Base-by-base conservation (phyloP, 1,140 invertebrate species). In the Brachystomella parvula region DNA sequence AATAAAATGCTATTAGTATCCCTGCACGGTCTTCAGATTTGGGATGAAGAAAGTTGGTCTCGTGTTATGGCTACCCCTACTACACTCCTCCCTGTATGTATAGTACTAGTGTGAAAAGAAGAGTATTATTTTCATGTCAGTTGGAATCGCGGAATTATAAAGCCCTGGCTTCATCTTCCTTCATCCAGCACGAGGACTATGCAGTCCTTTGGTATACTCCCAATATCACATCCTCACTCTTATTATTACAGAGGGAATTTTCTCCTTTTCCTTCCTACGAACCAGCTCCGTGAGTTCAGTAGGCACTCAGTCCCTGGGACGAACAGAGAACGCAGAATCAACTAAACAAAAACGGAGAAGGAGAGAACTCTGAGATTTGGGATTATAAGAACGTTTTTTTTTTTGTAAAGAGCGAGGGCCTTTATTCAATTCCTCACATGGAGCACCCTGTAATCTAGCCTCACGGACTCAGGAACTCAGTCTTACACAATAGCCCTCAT, bases 351-450 rank as follows among this genome's bases (percentile, higher is more conserved):
- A n/a, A 12, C 9, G 49, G 49, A 53, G 49, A 53, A 19, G 35
- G 19, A 39, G 35, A 39, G 35, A 53, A 53, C 12, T 53, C 49
- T 24, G 49, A 53, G 49, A 53, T 53, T 53, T 53, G 49, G 35
- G 49, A 53, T 53, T 53, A 53, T 53, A 53, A 53, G 49, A 53
- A 53, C 12, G 49, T 53, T 53, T 12, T n/a, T n/a, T n/a, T n/a
- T n/a, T n/a, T 53, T 53, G 24, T 53, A 53, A 53, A 53, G 49
- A 53, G 49, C n/a, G n/a, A n/a, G n/a, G n/a, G n/a, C 49, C 49
- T 53, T 53, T 53, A 53, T 53, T 53, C 49, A 53, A 53, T 53
- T 53, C 49, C 49, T 17, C 49, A 53, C 49, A 53, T 53, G 49
- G 24, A 53, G 24, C 49, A 12, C 24, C 49, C 21, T 26, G 12